A percentile compares a stretch with the other conserved stretches of the same genome.
These are phyloP conservation scores for Gonatopus flavifemur DNA, from an alignment of 1,140 invertebrate species.

Conservation along the genomic window DNA sequence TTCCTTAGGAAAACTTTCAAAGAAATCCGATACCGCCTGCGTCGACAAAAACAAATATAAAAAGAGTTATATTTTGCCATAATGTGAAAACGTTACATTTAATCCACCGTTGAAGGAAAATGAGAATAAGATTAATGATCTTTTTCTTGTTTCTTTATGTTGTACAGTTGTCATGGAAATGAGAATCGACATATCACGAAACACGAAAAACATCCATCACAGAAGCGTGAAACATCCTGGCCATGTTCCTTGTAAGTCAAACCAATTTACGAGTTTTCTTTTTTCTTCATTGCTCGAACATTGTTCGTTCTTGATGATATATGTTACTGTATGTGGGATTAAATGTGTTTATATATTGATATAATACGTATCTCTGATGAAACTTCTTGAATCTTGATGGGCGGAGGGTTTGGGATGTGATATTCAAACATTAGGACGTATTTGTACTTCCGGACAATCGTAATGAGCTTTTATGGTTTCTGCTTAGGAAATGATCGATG, in stretches of 20 bases:
- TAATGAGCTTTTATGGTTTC: background rate
- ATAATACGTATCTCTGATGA: no score
- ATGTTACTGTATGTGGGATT: background rate
- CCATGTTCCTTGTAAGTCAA: slow-evolving; percentile 57
- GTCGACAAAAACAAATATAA: no score
- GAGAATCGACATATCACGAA: slow-evolving; percentile 54
- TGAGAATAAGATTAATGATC: slow-evolving; percentile 1
- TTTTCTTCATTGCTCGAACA: slow-evolving; percentile 4
- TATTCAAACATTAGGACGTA: no score
- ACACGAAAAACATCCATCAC: slow-evolving; percentile 55
- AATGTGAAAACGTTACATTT: no score
- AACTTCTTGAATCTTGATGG: no score
- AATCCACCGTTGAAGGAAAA: background rate
- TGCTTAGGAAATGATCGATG: no score
- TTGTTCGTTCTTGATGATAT: background rate
- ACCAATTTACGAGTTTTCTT: slow-evolving; percentile 12
- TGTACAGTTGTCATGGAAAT: slow-evolving; percentile 54
- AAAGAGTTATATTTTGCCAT: no score
- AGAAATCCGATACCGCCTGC: no score
- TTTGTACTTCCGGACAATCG: no score
- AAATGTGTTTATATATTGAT: no score
- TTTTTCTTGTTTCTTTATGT: slow-evolving; percentile 17
- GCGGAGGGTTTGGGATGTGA: no score
- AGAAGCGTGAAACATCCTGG: slow-evolving; percentile 57
- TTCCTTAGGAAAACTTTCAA: no score